phyloP scores from a whole-genome alignment of 2,797 vertebrate species.

The Dryobates pubescens region DNA sequence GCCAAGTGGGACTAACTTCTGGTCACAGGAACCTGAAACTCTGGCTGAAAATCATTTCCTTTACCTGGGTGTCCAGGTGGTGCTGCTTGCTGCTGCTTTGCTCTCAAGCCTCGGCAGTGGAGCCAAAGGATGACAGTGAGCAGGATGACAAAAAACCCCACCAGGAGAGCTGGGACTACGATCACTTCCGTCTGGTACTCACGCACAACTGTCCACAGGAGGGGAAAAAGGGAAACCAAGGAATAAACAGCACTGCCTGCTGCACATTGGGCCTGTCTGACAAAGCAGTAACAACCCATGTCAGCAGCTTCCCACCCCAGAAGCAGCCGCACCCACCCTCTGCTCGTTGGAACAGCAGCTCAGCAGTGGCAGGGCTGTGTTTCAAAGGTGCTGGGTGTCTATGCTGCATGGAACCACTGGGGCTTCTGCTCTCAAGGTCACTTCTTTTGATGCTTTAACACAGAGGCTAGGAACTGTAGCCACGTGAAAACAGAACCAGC shows the following conservation, averaged over 20 bases:
- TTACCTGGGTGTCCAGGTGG: slow-evolving; percentile 62
- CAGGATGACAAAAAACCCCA: slow-evolving; percentile 83
- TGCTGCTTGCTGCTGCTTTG: slow-evolving; percentile 24
- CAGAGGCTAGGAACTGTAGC: background rate
- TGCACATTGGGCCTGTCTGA: background rate
- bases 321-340: background rate
- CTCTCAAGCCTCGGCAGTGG: slow-evolving; percentile 66
- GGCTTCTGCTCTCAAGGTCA: background rate
- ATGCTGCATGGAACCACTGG: background rate
- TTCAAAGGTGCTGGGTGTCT: background rate
- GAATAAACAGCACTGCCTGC: background rate
- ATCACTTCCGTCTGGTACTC: slow-evolving; percentile 88
- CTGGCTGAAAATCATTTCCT: background rate
- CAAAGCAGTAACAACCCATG: background rate
- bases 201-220: slow-evolving; percentile 61
- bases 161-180: slow-evolving; percentile 85
- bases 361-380: background rate
- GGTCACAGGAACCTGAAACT: background rate
- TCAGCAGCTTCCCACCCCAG: background rate
- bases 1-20: background rate
- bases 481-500: background rate
- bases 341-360: background rate
- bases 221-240: background rate
- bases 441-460: background rate
- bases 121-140: slow-evolving; percentile 86